Base-by-base conservation (phyloP, 2,888 invertebrate species). In the Acanthosepion lycidas region DNA sequence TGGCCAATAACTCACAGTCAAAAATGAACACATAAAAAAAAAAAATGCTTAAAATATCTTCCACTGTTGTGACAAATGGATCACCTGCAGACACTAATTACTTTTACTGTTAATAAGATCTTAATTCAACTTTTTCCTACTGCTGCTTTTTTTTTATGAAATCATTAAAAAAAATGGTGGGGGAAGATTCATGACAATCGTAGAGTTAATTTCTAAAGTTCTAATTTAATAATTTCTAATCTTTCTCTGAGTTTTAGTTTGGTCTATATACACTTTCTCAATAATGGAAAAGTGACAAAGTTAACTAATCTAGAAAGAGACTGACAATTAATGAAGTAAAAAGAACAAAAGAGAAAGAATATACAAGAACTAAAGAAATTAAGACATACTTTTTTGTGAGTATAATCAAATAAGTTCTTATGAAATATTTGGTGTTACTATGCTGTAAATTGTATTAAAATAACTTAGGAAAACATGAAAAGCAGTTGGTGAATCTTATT, bases 71-170 rank as follows among this genome's bases (percentile, higher is more conserved):
- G 78, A 78, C n/a, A 15, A 78, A 33, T 78, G 78, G 78, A 78
- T 78, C 78, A 78, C 78, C 78, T 78, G 78, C 78, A 78, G 78
- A 78, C n/a, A 78, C 78, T 78, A 78, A 78, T 78, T 78, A 78
- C 78, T 78, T 78, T 78, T n/a, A n/a, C 78, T n/a, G n/a, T 33
- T 78, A 78, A 78, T 78, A 78, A 78, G 78, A 78, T 78, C 18
- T 78, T 78, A n/a, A 78, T 78, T n/a, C 78, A 78, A n/a, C n/a
- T 78, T 78, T n/a, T 78, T 9, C n/a, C 5, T 78, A 78, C 33
- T 18, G n/a, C n/a, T 78, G n/a, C n/a, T 33, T n/a, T 33, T n/a
- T 26, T 9, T 26, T n/a, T 78, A 33, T 78, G 15, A 15, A n/a
- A 15, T 78, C 15, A n/a, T n/a, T n/a, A n/a, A 78, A n/a, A 78